Base-by-base conservation (phyloP, 2,888 invertebrate genomes). In the Osedax fenrisi region DNA sequence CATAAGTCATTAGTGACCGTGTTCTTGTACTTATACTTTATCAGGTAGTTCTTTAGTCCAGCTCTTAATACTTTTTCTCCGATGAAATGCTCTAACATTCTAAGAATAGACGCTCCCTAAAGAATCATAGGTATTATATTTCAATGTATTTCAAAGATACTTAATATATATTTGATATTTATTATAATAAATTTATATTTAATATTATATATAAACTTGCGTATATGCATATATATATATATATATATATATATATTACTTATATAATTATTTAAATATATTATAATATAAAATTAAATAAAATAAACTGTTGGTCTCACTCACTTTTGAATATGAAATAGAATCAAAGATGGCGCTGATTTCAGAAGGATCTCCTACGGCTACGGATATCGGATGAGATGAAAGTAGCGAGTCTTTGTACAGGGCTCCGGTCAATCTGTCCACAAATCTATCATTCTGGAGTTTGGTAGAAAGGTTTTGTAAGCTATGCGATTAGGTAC, bases 271-370 rank as follows among this genome's bases (percentile, higher is more conserved):
- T n/a, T n/a, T n/a, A n/a, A n/a, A n/a, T n/a, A n/a, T n/a, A n/a
- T n/a, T n/a, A n/a, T n/a, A n/a, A n/a, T n/a, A n/a, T n/a, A n/a
- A n/a, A n/a, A n/a, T n/a, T n/a, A n/a, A n/a, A n/a, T n/a, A n/a
- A n/a, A n/a, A n/a, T n/a, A n/a, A n/a, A n/a, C n/a, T n/a, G n/a
- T n/a, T n/a, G n/a, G n/a, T n/a, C n/a, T n/a, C n/a, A n/a, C n/a
- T 10, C 17, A 91, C 92, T 88, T 95, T 95, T 77, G 89, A 89
- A 81, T 96, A 96, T 0, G 94, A 92, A 77, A 96, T 94, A 0
- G 88, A 85, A 83, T 95, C 94, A 82, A 95, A 95, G 75, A 94
- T 90, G 78, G 92, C 90, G 0, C 91, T 92, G 75, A 96, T 94
- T 86, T 95, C 90, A 82, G 91, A 90, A 0, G 94, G 94, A 77